Conservation (phyloP, 2,888 invertebrate genomes). For the Netelia fuscicornis region DNA sequence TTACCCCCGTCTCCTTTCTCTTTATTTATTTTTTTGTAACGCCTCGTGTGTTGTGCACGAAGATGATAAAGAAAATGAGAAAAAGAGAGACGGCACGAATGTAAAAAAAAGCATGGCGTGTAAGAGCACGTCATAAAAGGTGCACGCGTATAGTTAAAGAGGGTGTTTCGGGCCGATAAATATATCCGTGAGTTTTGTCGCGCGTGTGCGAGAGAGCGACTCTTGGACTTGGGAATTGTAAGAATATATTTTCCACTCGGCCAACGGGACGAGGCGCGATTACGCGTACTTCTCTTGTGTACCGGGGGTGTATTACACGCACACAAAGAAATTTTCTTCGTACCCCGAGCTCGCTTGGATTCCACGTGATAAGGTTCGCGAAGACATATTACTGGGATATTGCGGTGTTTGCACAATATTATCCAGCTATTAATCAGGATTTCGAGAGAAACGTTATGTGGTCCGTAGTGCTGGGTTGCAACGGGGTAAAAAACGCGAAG, state of each 20-base stretch:
- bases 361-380: slow-evolving; percentile 49
- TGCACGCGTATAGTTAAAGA: slow-evolving; percentile 10
- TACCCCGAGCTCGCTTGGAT: slow-evolving; percentile 19
- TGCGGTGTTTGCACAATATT: slow-evolving; percentile 80
- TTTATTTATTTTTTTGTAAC: slow-evolving; percentile 4
- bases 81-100: slow-evolving; percentile 13
- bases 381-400: slow-evolving; percentile 76
- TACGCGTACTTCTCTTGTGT: not conserved
- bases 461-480: slow-evolving; percentile 2
- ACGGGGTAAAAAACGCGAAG: not conserved
- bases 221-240: slow-evolving; percentile 53
- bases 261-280: not conserved
- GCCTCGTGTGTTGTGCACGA: not conserved
- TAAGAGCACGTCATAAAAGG: slow-evolving; percentile 22
- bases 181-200: slow-evolving; percentile 43
- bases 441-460: slow-evolving; percentile 69
- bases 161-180: slow-evolving; percentile 61
- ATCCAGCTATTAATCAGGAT: slow-evolving; percentile 82
- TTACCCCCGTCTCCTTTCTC: not conserved
- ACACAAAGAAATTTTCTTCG: slow-evolving; percentile 58
- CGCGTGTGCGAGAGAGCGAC: slow-evolving; percentile 15
- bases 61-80: slow-evolving; percentile 37
- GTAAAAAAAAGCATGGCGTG: slow-evolving; percentile 22
- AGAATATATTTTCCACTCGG: slow-evolving; percentile 46
- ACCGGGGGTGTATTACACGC: slow-evolving; percentile 18